A percentile compares a stretch with the other conserved stretches of the same genome.
phyloP scores from a whole-genome alignment of 2,888 invertebrate species.

The Pyrgus malvae region DNA sequence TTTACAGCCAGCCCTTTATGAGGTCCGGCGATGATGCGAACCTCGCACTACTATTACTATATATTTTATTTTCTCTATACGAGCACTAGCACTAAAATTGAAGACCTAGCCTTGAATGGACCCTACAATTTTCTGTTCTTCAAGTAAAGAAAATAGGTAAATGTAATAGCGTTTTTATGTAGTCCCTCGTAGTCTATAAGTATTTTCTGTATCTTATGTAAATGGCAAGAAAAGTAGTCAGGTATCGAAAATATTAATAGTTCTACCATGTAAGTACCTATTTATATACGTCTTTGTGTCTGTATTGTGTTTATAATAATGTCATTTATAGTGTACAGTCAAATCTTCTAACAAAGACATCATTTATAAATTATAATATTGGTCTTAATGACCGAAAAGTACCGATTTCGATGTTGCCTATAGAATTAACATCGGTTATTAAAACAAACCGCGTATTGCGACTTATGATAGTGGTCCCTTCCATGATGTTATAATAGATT shows the following conservation, averaged over 20 bases:
- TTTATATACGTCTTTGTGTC: too few relatives aligned
- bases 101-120: conserved; percentile 5
- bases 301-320: too few relatives aligned
- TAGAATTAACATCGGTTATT: too few relatives aligned
- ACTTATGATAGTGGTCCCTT: too few relatives aligned
- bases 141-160: not conserved
- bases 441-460: too few relatives aligned
- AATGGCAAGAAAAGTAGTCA: not conserved
- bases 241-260: not conserved
- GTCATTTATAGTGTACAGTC: too few relatives aligned
- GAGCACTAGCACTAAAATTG: conserved; percentile 1
- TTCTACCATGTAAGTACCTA: too few relatives aligned
- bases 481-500: too few relatives aligned
- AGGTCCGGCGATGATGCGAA: conserved; percentile 57
- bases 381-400: too few relatives aligned
- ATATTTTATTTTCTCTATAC: conserved; percentile 6
- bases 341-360: too few relatives aligned
- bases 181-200: not conserved
- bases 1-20: conserved; percentile 65
- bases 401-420: too few relatives aligned
- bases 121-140: conserved; percentile 8
- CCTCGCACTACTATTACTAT: conserved; percentile 9
- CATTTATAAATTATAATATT: too few relatives aligned
- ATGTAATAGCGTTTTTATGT: not conserved
- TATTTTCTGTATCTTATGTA: not conserved